Base-by-base conservation (phyloP, 2,888 invertebrate species). In the Lycia hirtaria region DNA sequence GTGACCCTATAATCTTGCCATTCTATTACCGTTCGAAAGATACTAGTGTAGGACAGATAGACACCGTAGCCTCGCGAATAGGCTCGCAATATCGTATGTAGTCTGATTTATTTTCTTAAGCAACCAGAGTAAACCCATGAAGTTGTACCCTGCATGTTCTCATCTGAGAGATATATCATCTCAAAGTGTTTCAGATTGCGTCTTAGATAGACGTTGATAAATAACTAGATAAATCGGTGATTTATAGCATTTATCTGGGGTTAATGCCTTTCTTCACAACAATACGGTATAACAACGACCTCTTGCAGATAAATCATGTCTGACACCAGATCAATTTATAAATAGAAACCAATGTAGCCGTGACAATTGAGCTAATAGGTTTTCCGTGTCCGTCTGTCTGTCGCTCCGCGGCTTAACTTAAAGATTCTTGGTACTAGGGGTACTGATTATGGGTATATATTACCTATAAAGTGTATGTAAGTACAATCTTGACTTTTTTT, bases 261-360 rank as follows among this genome's bases (percentile, higher is more conserved):
- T 50, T 53, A 57, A 60, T 51, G 62, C 55, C 58, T 59, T 57
- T 41, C 33, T 56, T 59, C 55, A 57, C 52, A 64, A 65, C 61
- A 64, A 57, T 37, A 56, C 51, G 12, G 17, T 49, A 35, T 47
- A 41, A 44, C 47, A 48, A 41, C 41, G 12, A 12, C 40, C 35
- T 35, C 30, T 47, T 24, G 14, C 30, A 53, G 40, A 59, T 56
- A 60, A 50, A 55, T 41, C 33, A 38, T 30, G 24, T 44, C 19
- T 10, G 3, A 32, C 3, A 12, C 22, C 4, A 14, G 30, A 10
- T 12, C 5, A 15, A 19, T 28, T 26, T 33, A 44, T 22, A 30
- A 30, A 19, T 12, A 56, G 40, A 41, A 28, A 28, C 37, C 32
- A 49, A 44, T 47, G 26, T 24, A 32, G 17, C 12, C n/a, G n/a